Conservation (phyloP, 1,140 invertebrate species). For the Ips typographus region DNA sequence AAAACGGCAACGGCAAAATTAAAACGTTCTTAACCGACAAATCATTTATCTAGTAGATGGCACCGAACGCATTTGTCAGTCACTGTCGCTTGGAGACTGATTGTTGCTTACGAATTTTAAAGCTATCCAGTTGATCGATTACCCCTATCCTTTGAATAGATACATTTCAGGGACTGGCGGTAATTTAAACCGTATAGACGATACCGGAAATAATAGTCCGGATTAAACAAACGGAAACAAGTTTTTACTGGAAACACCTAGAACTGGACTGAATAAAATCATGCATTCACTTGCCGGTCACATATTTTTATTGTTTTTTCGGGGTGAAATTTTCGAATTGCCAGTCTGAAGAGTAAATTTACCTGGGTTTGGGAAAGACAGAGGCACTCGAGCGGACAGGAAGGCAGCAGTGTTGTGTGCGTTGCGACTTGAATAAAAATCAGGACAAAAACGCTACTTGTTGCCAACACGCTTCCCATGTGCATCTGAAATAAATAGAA, state of each 20-base stretch:
- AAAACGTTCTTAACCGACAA: conserved; percentile 26
- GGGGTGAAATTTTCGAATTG: no score
- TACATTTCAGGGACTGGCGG: background rate
- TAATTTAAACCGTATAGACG: no score
- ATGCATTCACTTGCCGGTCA: no score
- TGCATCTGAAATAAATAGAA: conserved; percentile 48
- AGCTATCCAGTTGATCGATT: conserved; percentile 19
- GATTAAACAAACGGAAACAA: no score
- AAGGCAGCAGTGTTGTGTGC: conserved; percentile 43
- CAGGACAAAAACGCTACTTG: conserved; percentile 42
- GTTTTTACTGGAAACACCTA: no score
- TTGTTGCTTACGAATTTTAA: conserved; percentile 32
- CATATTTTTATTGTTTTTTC: no score
- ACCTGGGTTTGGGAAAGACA: conserved; percentile 81
- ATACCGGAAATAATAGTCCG: no score
- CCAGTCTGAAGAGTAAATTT: conserved; percentile 38
- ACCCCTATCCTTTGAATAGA: conserved; percentile 4
- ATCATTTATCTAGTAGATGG: conserved; percentile 33
- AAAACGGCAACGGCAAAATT: conserved; percentile 14
- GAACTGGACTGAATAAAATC: no score
- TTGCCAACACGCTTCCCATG: conserved; percentile 37
- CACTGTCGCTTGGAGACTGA: conserved; percentile 22
- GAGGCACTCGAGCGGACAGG: conserved; percentile 74
- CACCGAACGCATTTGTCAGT: conserved; percentile 30
- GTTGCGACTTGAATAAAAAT: conserved; percentile 46